Conservation (phyloP, 2,888 invertebrate genomes). For the Drosophila phalerata region DNA sequence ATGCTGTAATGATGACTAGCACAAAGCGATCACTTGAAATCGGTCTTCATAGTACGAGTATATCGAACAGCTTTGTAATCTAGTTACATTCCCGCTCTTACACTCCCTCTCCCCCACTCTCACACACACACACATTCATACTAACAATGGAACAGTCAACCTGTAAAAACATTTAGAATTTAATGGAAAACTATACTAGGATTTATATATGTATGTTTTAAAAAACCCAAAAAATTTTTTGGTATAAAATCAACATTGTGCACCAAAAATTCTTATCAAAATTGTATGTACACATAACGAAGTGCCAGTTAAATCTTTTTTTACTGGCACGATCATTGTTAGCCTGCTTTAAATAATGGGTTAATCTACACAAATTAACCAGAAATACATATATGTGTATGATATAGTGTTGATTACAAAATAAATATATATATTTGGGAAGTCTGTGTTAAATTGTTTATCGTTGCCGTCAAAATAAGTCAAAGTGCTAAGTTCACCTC, state of each 20-base stretch:
- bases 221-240: conserved; percentile 24
- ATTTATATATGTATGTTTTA: conserved; percentile 52
- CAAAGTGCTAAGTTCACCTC: conserved; percentile 16
- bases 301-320: conserved; percentile 7
- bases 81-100: conserved; percentile 31
- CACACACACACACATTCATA: conserved; percentile 7
- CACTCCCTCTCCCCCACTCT: conserved; percentile 2
- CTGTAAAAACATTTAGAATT: conserved; percentile 50
- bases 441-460: conserved; percentile 17
- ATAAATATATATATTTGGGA: conserved; percentile 27
- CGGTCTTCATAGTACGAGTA: conserved; percentile 6
- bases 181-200: conserved; percentile 38
- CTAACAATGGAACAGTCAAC: conserved; percentile 32
- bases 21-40: conserved; percentile 27
- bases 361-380: conserved; percentile 14
- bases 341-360: conserved; percentile 4
- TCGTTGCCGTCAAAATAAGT: conserved; percentile 16
- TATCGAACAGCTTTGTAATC: conserved; percentile 35
- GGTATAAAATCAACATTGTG: conserved; percentile 38
- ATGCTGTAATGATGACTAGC: conserved; percentile 47
- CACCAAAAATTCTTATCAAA: conserved; percentile 19
- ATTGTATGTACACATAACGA: conserved; percentile 26
- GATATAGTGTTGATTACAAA: conserved; percentile 29
- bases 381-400: conserved; percentile 29
- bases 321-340: conserved; percentile 18